Base-by-base conservation (phyloP, 2,113 vertebrate species). In the Typhlomys cinereus region DNA sequence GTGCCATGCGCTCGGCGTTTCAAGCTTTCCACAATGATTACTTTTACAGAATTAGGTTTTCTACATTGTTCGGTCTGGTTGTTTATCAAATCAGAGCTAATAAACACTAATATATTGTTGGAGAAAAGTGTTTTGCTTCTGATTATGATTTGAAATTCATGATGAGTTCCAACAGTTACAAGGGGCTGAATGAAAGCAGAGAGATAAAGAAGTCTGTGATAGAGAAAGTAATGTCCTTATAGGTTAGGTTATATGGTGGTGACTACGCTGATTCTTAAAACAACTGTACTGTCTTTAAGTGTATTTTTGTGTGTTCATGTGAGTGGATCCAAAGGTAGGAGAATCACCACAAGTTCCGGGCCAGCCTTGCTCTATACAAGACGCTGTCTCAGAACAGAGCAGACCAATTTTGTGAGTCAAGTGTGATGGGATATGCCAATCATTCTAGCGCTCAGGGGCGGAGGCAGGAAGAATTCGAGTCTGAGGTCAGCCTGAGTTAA, bases 171-270 rank as follows among this genome's bases (percentile, higher is more conserved):
- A 34, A n/a, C n/a, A n/a, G 57, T 52, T 59, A 82, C 29, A 76
- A 76, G n/a, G n/a, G n/a, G n/a, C n/a, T n/a, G n/a, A n/a, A n/a
- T n/a, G n/a, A n/a, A n/a, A n/a, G n/a, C n/a, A n/a, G n/a, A n/a
- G n/a, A n/a, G n/a, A n/a, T n/a, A 57, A 59, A 17, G 81, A 29
- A 23, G n/a, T 2, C 0, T 36, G 0, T 11, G 48, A 54, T 0
- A 75, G 46, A 61, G 34, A 74, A 81, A 41, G 21, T 11, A 27
- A 67, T 52, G 23, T 5, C 41, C 85, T 90, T n/a, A n/a, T n/a
- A n/a, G n/a, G n/a, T 80, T 34, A 59, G 31, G 36, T 76, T 23
- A 36, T 0, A 14, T 59, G 57, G 23, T 74, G 23, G 15, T 71
- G 34, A 83, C 59, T 62, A 39, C 4, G 36, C 36, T 41, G 69